These are phyloP conservation scores for Sinelater perroti DNA, from an alignment of 2,888 invertebrate species.

Conservation along the genomic window DNA sequence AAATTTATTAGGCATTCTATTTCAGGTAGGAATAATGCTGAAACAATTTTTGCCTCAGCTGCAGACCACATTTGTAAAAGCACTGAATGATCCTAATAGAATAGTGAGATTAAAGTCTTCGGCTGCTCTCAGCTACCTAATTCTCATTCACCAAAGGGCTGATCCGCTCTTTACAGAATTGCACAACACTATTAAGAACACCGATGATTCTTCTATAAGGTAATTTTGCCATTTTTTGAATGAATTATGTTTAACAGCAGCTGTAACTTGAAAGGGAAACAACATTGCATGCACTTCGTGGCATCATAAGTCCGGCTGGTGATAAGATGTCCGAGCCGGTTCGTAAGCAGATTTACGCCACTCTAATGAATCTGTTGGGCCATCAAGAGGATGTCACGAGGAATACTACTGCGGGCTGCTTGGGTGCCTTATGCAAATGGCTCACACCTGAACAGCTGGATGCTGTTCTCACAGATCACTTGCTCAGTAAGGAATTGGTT, in stretches of 20 bases:
- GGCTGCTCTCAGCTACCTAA: slow-evolving; percentile 84
- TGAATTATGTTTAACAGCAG: slow-evolving; percentile 5
- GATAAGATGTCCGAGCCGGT: slow-evolving; percentile 87
- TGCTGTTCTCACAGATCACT: slow-evolving; percentile 75
- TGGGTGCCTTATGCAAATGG: slow-evolving; percentile 84
- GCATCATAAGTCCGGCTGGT: slow-evolving; percentile 84
- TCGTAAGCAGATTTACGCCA: slow-evolving; percentile 75
- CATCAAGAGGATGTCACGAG: slow-evolving; percentile 84
- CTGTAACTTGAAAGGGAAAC: slow-evolving; percentile 75
- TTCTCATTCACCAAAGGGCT: slow-evolving; percentile 90
- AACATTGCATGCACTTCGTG: slow-evolving; percentile 88
- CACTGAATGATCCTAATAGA: slow-evolving; percentile 88
- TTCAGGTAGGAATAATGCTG: slow-evolving; percentile 89
- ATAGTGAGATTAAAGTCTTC: slow-evolving; percentile 90
- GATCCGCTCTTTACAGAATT: slow-evolving; percentile 96
- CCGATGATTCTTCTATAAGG: slow-evolving; percentile 82
- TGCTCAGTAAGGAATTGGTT: slow-evolving; percentile 67
- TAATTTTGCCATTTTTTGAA: slow-evolving; percentile 29
- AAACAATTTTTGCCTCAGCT: slow-evolving; percentile 98
- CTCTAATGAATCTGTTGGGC: slow-evolving; percentile 73
- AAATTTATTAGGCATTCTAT: slow-evolving; percentile 20
- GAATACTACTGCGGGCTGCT: slow-evolving; percentile 85
- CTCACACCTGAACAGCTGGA: slow-evolving; percentile 79
- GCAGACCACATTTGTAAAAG: slow-evolving; percentile 97
- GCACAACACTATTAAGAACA: slow-evolving; percentile 82